Evolutionary conservation across 2,888 invertebrate species (phyloP), one percentile per base, ranked within the genome.

Genomic region (Protophormia terraenovae): DNA sequence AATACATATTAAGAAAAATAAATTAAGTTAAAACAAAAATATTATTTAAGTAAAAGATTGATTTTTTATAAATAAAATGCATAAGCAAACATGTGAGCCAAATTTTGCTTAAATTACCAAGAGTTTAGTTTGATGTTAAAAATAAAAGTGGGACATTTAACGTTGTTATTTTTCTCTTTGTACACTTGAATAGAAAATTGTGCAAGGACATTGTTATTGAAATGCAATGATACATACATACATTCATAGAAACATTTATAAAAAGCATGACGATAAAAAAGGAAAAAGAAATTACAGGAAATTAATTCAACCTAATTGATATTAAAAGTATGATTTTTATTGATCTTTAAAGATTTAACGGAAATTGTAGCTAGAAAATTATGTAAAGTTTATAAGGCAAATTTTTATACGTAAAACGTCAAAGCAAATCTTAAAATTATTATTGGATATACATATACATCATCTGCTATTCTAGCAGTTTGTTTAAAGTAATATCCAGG

Each of bases 141-240:
- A 38, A 62, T 6, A 47, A 67, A 32, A 67, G 32, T 67, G 12
- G 14, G 32, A 29, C 32, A 50, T 67, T 50, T 19, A 50, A 50
- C 8, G 5, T 22, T 22, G 35, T 62, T 62, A 6, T 29, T 32
- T 41, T 47, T 12, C 16, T 8, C 16, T 32, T 58, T 29, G 12
- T 14, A 27, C 12, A 47, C 5, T 29, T 7, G 12, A 67, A 22
- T 35, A 2, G 22, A 24, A 45, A 64, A 38, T 5, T 12, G 8
- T 22, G 29, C 67, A 67, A 50, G 67, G 67, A 67, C 67, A 67
- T 14, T 50, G n/a, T 32, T 58, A 38, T 41, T 58, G 19, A 38
- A 55, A 16, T 58, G 38, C 22, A 35, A 19, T 72, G 38, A 24
- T 41, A 29, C 45, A 45, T 27, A n/a, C n/a, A 6, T 27, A n/a